Evolutionary conservation across 2,797 vertebrate species (phyloP).

Genomic region (Notoglanidium macrostoma): DNA sequence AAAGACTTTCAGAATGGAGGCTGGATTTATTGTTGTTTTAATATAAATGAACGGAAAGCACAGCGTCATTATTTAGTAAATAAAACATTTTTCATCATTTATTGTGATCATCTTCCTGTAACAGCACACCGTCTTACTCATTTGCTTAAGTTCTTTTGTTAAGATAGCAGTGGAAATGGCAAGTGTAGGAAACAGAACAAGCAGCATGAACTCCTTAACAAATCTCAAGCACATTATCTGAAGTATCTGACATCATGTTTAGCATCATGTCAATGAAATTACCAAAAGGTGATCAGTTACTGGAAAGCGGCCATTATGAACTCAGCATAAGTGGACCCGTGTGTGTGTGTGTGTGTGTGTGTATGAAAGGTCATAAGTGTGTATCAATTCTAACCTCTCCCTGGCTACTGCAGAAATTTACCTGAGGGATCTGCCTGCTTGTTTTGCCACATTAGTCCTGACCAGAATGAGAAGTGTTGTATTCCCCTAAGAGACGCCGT

Average conservation of each 20-base stretch:
- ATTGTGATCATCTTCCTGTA: no score
- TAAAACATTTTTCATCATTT: not conserved
- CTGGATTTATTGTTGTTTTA: not conserved
- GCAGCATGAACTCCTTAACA: not conserved
- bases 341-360: slow-evolving; percentile 10
- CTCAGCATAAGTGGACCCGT: not conserved
- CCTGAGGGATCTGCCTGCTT: slow-evolving; percentile 48
- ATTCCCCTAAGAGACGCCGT: slow-evolving; percentile 48
- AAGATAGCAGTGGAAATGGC: not conserved
- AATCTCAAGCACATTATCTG: not conserved
- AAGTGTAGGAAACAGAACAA: not conserved
- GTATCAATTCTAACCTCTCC: not conserved
- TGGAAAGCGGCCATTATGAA: not conserved
- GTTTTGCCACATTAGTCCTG: slow-evolving; percentile 55
- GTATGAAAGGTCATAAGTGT: not conserved
- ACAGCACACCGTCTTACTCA: not conserved
- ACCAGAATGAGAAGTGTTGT: slow-evolving; percentile 53
- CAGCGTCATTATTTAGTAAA: not conserved
- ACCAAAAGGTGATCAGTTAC: not conserved
- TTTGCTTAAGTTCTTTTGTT: not conserved
- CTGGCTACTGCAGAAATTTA: slow-evolving; percentile 8
- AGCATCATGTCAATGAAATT: not conserved
- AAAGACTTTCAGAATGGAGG: not conserved
- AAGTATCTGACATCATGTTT: not conserved
- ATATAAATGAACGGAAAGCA: not conserved